These are phyloP conservation scores for Cheiracanthium punctorium DNA, from an alignment of 2,888 invertebrate genomes.

Conservation along the genomic window DNA sequence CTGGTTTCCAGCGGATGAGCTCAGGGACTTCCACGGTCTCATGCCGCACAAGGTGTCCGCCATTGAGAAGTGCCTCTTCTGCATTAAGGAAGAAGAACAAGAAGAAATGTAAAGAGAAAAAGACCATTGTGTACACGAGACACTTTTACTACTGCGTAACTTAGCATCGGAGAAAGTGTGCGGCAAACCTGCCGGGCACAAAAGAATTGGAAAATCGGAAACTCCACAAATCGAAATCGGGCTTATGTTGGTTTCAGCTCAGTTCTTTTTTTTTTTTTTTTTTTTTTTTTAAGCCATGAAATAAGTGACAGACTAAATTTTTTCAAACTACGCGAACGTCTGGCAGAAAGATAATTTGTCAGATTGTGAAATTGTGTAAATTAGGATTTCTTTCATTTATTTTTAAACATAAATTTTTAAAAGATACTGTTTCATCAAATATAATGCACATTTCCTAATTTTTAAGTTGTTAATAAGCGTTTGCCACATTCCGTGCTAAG, in stretches of 20 bases:
- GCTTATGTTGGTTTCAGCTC: not conserved
- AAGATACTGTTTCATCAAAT: too few species aligned
- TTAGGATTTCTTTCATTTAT: too few species aligned
- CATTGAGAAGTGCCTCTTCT: constrained; percentile 87
- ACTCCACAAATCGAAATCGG: not conserved
- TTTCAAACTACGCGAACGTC: not conserved
- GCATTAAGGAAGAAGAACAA: constrained; percentile 80
- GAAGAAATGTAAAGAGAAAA: constrained; percentile 30
- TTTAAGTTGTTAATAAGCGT: too few species aligned
- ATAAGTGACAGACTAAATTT: not conserved
- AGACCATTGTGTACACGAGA: not conserved
- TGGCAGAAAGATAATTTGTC: too few species aligned
- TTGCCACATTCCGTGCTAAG: too few species aligned
- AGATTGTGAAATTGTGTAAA: too few species aligned
- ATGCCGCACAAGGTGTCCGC: constrained; percentile 88
- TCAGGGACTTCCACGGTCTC: constrained; percentile 91
- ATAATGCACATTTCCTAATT: too few species aligned
- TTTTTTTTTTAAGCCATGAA: too few species aligned
- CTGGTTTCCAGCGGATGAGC: constrained; percentile 92
- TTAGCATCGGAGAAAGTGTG: not conserved
- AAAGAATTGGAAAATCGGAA: not conserved
- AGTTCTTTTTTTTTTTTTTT: too few species aligned
- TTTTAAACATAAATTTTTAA: too few species aligned
- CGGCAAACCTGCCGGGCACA: not conserved
- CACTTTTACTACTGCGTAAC: not conserved